Evolutionary conservation across 2,113 vertebrate genomes (phyloP), one percentile per base, ranked within the genome.

Genomic region (Lethenteron reissneri): DNA sequence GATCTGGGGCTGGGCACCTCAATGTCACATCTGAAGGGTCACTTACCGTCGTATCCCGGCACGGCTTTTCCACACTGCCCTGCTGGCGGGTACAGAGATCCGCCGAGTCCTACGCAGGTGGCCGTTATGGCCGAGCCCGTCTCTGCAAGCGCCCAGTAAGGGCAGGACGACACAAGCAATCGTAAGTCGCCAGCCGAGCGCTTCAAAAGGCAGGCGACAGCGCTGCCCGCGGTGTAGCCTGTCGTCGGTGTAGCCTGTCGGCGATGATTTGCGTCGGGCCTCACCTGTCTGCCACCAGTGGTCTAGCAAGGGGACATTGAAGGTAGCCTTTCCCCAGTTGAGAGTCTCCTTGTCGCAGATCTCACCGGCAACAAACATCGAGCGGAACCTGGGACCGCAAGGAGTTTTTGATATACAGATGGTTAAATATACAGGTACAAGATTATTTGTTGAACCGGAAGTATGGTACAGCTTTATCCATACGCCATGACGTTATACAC

Each of bases 281-380:
- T 83, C 79, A 99, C 94, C 92, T 11, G 94, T 99, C 79, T 99
- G 94, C 94, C 94, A 99, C 94, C 94, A 99, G 73, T 99, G 94
- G 79, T 99, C 94, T 77, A 99, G 79, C 59, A 99, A 86, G 12
- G 92, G 91, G 25, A 90, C 91, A n/a, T 81, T 83, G 76, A 99
- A 99, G 75, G 79, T 79, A 72, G 71, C 82, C 80, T 88, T 94
- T 64, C 90, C 84, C 94, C 92, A 99, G 64, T 91, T 80, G 58
- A 97, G 78, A 0, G 90, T 99, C 73, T 92, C 87, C 72, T 87
- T 80, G 71, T 99, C 94, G 78, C 94, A 99, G 70, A 81, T 87
- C 73, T 97, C 91, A 25, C 94, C 94, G 62, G 92, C 94, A 76
- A 99, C 70, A 79, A 95, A 99, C 19, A 99, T 74, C 0, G 75